Base-by-base conservation (phyloP, 64 coral and sea anemone species). In the Acropora yongei region DNA sequence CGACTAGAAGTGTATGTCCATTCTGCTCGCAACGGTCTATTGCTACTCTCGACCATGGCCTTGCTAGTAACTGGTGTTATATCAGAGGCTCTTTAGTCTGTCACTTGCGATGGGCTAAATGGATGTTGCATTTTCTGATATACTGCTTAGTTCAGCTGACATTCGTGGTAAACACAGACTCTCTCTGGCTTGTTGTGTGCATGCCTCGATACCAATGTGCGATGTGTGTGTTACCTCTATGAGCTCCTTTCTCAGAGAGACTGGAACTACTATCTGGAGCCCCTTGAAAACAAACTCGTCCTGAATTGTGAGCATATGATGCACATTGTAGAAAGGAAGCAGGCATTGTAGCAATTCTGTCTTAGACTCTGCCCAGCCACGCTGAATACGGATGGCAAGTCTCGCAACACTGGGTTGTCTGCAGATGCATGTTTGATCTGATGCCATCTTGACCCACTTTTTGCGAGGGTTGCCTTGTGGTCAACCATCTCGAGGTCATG, bases 161-260 rank as follows among this genome's bases (percentile, higher is more conserved):
- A 77, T 77, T 77, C 5, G 30, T 77, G 75, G 75, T 19, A 16
- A 77, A 6, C 47, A 77, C 41, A 77, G 75, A 19, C 41, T 77
- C 3, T 77, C 75, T 44, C 75, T 43, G 41, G 75, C 75, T 48
- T 19, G 0, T 19, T 19, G 6, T 40, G 39, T 40, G 75, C 75
- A 48, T 48, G 75, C 75, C 47, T 77, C 17, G 16, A 77, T 77
- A 48, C 75, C 75, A 77, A 77, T 77, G 75, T 77, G 75, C 8
- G 41, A 44, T 48, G 41, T 2, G 75, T 77, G 75, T 42, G 75
- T 77, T 77, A 77, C 75, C 2, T 77, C 75, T 44, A 77, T 77
- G 41, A 77, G 75, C 75, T 77, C 75, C 75, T 77, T 77, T 43
- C 75, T 43, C 47, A 77, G 47, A 77, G 47, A 63, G 58, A 63